A percentile compares a stretch with the other conserved stretches of the same genome.
Conservation (phyloP, 2,888 invertebrate species). For the Callyntrura sp. region DNA sequence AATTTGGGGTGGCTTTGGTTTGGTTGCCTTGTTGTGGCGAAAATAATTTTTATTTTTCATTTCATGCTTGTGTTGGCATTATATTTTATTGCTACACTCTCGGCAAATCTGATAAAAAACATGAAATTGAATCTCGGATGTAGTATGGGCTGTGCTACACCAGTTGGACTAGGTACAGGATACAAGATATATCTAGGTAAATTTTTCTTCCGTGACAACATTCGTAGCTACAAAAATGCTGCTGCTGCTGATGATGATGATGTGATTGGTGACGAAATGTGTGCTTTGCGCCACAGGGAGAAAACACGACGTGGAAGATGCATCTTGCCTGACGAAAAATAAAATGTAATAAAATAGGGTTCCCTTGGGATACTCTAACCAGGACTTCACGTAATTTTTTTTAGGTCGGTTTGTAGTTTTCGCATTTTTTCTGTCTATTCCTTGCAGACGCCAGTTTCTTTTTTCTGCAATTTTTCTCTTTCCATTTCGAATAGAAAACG, state of each 20-base stretch:
- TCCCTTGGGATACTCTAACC: conserved; percentile 9
- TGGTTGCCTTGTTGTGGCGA: too few species aligned
- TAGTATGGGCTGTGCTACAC: not conserved
- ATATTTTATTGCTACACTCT: not conserved
- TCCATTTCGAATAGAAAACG: not conserved
- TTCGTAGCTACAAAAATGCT: not conserved
- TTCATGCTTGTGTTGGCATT: not conserved
- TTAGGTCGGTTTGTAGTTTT: not conserved
- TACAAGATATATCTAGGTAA: too few species aligned
- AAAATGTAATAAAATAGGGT: conserved; percentile 17
- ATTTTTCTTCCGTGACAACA: too few species aligned
- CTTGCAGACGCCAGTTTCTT: not conserved
- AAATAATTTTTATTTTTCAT: not conserved
- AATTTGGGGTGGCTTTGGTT: not conserved
- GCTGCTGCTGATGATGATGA: not conserved
- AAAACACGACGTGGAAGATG: not conserved
- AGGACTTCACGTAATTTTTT: not conserved
- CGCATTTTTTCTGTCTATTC: not conserved
- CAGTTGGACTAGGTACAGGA: too few species aligned
- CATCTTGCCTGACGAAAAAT: not conserved
- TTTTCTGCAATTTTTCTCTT: not conserved
- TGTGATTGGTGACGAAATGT: conserved; percentile 40
- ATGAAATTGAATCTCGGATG: not conserved
- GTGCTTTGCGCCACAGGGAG: conserved; percentile 12
- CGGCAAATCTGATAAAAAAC: not conserved